Conservation (phyloP, 2,888 invertebrate genomes). For the Synergus umbraculus region DNA sequence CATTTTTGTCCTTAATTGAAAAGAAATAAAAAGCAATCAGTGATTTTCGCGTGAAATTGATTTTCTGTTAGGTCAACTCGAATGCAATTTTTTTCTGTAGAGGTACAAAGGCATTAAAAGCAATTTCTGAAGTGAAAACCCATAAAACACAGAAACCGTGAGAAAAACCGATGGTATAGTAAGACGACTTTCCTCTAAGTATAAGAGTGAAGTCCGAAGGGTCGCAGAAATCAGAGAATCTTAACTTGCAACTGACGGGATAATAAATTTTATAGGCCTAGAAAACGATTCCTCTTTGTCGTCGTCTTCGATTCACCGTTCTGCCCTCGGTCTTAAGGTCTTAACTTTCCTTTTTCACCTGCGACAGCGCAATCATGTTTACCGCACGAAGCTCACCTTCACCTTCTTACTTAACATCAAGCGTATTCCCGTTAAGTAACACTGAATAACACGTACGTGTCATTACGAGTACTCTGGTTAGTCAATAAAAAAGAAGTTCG, state of each 20-base stretch:
- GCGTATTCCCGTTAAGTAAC: constrained; percentile 43
- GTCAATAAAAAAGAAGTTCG: not conserved
- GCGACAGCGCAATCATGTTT: constrained; percentile 47
- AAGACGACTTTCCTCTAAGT: constrained; percentile 24
- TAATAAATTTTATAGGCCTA: constrained; percentile 41
- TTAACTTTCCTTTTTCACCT: constrained; percentile 47
- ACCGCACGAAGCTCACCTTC: constrained; percentile 62
- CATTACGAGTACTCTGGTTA: constrained; percentile 1
- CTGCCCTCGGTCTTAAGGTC: constrained; percentile 38
- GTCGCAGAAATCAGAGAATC: constrained; percentile 31
- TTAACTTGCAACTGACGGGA: constrained; percentile 24
- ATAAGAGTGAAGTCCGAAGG: not conserved
- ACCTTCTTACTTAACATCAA: constrained; percentile 57
- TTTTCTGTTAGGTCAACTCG: not conserved
- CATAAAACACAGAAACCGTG: constrained; percentile 26
- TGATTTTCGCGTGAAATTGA: no score
- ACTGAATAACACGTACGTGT: constrained; percentile 12
- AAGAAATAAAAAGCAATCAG: no score
- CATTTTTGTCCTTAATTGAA: no score
- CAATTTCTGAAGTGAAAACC: constrained; percentile 14
- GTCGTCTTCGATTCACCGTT: constrained; percentile 38
- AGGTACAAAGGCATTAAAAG: not conserved
- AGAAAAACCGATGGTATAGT: constrained; percentile 1
- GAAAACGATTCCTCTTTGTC: constrained; percentile 43
- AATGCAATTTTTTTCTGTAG: not conserved